phyloP scores from a whole-genome alignment of 2,888 invertebrate genomes.

The Pterostichus madidus region DNA sequence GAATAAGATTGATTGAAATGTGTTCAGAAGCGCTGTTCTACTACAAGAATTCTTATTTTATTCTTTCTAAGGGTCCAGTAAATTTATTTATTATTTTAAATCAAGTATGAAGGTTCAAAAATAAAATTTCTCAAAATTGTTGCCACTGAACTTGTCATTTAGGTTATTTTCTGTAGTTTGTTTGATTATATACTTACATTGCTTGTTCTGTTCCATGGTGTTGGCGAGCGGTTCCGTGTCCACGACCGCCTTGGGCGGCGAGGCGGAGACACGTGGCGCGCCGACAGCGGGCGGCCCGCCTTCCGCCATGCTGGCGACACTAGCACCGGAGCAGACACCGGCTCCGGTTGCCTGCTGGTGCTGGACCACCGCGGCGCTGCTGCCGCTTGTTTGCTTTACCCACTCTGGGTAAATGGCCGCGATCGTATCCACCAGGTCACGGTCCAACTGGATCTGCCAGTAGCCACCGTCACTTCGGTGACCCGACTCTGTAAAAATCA shows the following conservation, averaged over 20 bases:
- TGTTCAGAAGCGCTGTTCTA: too few species aligned
- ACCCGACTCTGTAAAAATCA: constrained; percentile 83
- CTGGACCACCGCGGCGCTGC: constrained; percentile 60
- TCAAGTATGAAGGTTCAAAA: too few species aligned
- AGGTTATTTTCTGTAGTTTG: not conserved
- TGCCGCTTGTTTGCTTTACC: constrained; percentile 81
- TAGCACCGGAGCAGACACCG: not conserved
- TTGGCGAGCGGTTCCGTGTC: constrained; percentile 96
- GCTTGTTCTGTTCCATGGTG: constrained; percentile 97
- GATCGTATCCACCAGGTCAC: constrained; percentile 94
- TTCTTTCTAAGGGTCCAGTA: too few species aligned
- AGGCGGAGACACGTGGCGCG: constrained; percentile 79
- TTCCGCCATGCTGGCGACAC: constrained; percentile 73
- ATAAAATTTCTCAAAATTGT: too few species aligned
- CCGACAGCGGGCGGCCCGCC: constrained; percentile 70
- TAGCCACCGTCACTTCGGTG: constrained; percentile 82
- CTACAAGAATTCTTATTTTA: too few species aligned
- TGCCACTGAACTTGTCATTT: too few species aligned
- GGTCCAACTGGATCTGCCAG: constrained; percentile 95
- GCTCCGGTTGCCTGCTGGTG: constrained; percentile 22
- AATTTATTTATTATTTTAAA: too few species aligned
- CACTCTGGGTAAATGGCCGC: constrained; percentile 96
- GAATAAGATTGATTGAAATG: too few species aligned
- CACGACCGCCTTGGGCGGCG: constrained; percentile 94
- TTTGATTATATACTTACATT: constrained; percentile 88